Conservation (phyloP, 2,888 invertebrate genomes). For the Morinoia aosen region DNA sequence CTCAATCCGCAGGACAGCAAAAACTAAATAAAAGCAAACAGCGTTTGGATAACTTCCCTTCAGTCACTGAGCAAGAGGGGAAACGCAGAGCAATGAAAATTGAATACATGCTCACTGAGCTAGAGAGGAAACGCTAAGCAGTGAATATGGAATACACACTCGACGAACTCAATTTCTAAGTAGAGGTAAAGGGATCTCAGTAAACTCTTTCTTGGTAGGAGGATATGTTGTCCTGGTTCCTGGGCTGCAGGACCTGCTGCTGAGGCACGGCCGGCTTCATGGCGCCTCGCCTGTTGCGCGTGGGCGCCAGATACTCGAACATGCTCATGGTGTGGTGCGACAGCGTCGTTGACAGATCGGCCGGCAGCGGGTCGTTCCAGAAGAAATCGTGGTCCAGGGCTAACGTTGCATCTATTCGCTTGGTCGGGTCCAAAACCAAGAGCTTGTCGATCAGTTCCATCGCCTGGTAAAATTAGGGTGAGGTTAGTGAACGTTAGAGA, state of each 20-base stretch:
- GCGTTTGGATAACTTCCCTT: background rate
- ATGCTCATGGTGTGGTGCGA: constrained; percentile 91
- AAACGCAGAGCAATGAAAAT: background rate
- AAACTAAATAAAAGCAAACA: background rate
- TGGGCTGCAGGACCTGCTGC: constrained; percentile 63
- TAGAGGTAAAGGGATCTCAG: constrained; percentile 3
- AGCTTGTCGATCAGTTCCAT: constrained; percentile 91
- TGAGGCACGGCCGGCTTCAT: constrained; percentile 54
- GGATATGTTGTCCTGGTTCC: constrained; percentile 66
- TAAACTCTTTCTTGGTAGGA: constrained; percentile 67
- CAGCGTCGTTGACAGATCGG: constrained; percentile 90
- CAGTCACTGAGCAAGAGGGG: background rate
- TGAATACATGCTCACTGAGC: background rate
- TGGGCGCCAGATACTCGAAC: constrained; percentile 92
- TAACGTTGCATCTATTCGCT: constrained; percentile 88
- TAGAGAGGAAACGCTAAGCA: background rate
- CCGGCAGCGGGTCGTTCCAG: constrained; percentile 97
- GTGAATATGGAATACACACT: background rate
- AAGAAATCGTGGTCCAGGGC: constrained; percentile 98
- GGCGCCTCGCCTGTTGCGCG: constrained; percentile 75
- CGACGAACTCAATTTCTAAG: background rate
- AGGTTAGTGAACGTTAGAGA: background rate
- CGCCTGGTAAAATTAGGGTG: constrained; percentile 52
- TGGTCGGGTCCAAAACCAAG: constrained; percentile 90
- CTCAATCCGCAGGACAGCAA: background rate